phyloP scores from a whole-genome alignment of 2,113 vertebrate genomes.

The Mola mola region DNA sequence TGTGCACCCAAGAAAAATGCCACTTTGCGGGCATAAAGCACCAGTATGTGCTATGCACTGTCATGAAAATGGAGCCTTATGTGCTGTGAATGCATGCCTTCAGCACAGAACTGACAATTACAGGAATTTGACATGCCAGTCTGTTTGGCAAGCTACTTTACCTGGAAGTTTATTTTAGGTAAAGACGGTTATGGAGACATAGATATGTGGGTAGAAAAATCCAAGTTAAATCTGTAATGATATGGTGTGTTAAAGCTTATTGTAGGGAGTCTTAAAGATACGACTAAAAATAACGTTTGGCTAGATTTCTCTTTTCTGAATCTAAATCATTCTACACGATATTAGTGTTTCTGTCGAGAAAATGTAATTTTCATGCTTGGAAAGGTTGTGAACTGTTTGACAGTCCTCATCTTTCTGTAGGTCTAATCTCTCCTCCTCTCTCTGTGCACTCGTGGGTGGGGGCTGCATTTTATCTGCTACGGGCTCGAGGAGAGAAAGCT shows the following conservation, averaged over 20 bases:
- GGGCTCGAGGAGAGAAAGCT: constrained; percentile 56
- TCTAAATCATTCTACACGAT: too few species aligned
- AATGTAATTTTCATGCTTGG: constrained; percentile 8
- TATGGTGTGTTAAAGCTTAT: background rate
- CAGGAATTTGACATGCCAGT: constrained; percentile 9
- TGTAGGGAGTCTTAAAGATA: too few species aligned
- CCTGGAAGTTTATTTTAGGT: constrained; percentile 16
- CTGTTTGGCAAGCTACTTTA: constrained; percentile 9
- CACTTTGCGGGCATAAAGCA: constrained; percentile 48
- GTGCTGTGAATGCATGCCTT: constrained; percentile 18
- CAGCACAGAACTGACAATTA: constrained; percentile 8
- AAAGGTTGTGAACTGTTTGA: constrained; percentile 12
- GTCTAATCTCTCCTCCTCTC: constrained; percentile 49
- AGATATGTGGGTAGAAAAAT: too few species aligned
- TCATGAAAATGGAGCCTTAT: constrained; percentile 45
- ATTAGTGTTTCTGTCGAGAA: constrained; percentile 1
- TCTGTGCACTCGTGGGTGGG: constrained; percentile 42
- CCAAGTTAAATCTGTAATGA: background rate
- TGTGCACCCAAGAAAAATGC: constrained; percentile 46
- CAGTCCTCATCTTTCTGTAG: constrained; percentile 20
- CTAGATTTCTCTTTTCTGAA: too few species aligned
- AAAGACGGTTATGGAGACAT: constrained; percentile 1
- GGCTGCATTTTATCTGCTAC: constrained; percentile 43
- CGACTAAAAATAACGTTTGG: too few species aligned
- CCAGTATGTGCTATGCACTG: constrained; percentile 20